Conservation (phyloP, 2,113 vertebrate genomes). For the Megaceryle maxima region DNA sequence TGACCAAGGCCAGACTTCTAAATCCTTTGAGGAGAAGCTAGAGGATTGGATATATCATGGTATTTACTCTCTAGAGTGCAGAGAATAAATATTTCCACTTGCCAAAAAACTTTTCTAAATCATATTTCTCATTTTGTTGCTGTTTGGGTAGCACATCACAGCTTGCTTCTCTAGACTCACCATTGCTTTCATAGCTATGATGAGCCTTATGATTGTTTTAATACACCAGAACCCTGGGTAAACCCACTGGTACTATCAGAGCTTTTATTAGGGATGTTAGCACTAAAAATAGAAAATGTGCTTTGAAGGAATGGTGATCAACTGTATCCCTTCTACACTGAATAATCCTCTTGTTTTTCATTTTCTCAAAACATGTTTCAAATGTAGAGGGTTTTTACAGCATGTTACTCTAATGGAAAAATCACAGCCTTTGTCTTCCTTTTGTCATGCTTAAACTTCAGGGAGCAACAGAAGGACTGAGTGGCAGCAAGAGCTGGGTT, state of each 20-base stretch:
- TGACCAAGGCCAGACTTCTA: neutral
- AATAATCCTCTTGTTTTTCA: neutral
- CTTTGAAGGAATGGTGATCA: neutral
- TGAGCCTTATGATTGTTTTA: slow-evolving; percentile 40
- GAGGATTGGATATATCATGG: neutral
- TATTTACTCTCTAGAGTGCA: neutral
- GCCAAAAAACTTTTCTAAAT: slow-evolving; percentile 3
- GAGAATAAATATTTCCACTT: neutral
- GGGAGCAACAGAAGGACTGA: slow-evolving; percentile 1
- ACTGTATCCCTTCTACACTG: neutral
- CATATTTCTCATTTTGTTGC: neutral
- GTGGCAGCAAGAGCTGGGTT: neutral
- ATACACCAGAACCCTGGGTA: slow-evolving; percentile 30
- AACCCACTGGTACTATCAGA: slow-evolving; percentile 22
- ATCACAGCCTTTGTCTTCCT: neutral
- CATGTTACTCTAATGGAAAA: neutral
- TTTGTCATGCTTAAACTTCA: slow-evolving; percentile 20
- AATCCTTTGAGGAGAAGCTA: neutral
- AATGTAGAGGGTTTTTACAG: neutral
- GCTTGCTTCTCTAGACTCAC: slow-evolving; percentile 34
- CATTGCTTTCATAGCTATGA: slow-evolving; percentile 21
- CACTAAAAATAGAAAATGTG: slow-evolving; percentile 25
- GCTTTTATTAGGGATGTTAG: slow-evolving; percentile 22
- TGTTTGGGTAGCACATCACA: slow-evolving; percentile 31
- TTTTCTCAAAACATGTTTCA: neutral